Evolutionary conservation across 1,140 invertebrate genomes (phyloP), one percentile per base, ranked within the genome.

Genomic region (Zaprionus lachaisei): DNA sequence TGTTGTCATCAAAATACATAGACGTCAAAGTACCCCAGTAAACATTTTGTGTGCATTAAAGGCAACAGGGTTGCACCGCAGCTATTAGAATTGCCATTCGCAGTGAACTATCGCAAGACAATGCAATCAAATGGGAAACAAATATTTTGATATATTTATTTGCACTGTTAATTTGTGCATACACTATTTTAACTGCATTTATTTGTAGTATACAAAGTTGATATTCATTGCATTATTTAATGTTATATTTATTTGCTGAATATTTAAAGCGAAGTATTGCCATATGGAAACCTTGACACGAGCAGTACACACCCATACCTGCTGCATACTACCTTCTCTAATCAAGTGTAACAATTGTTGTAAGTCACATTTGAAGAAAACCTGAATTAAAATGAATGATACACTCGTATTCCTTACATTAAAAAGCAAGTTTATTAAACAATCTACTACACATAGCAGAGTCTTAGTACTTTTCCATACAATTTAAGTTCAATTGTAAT

Each of bases 391-490:
- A 61, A 67, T 71, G 54, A 65, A 54, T 60, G 7, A 57, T 49
- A 66, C 54, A 47, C 72, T 72, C 65, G 70, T 72, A 41, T 82
- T 72, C 56, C 85, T 91, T 91, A 91, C 61, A 89, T 81, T 38
- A 80, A 85, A 85, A 86, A 90, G 79, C 82, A 82, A 82, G 82
- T 90, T 90, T 89, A 91, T 91, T 90, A 64, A 91, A 90, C 79
- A 85, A 80, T 82, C 81, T 81, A 85, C 85, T 69, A 78, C 72
- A 82, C 85, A 64, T 54, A 70, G 72, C 82, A 84, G 71, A 73
- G 66, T 69, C 80, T 56, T 82, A 69, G 75, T 56, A 67, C 67
- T 63, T 70, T 70, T 68, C 65, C 58, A 89, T 89, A 89, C 85
- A 90, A 84, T 83, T 56, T 64, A 56, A 64, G 37, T 73, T 78